Evolutionary conservation across 2,797 vertebrate species (phyloP).

Genomic region (Masticophis lateralis): DNA sequence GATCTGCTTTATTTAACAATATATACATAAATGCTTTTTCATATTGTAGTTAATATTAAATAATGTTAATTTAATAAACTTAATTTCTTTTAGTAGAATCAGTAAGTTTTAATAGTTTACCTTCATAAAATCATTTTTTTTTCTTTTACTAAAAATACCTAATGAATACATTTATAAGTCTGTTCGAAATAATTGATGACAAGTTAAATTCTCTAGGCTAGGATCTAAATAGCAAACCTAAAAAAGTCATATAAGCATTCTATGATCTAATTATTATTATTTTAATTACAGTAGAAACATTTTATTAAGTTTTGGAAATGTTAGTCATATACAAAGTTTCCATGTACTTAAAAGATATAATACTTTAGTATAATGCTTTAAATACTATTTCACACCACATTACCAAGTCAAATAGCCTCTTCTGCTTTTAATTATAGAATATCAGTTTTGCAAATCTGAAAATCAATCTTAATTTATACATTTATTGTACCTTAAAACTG

Average conservation of each 20-base stretch:
- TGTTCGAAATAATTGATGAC: neutral
- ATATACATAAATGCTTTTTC: neutral
- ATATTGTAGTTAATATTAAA: constrained; percentile 1
- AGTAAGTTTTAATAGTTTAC: neutral
- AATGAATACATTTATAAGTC: neutral
- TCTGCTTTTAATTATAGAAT: neutral
- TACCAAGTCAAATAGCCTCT: neutral
- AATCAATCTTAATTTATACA: neutral
- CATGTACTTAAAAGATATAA: neutral
- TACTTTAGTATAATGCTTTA: neutral
- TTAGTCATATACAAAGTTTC: neutral
- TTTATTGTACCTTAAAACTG: neutral
- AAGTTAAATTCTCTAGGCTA: neutral
- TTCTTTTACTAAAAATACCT: neutral
- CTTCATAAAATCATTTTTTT: neutral
- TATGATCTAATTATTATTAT: neutral
- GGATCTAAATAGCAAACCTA: neutral
- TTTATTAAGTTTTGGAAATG: neutral
- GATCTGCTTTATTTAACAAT: constrained; percentile 5
- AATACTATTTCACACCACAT: neutral
- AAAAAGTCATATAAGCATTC: neutral
- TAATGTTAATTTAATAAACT: neutral
- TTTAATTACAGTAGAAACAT: neutral
- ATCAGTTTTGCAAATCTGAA: neutral
- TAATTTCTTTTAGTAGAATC: neutral